phyloP scores from a whole-genome alignment of 2,797 vertebrate species.

The Euthynnus affinis region DNA sequence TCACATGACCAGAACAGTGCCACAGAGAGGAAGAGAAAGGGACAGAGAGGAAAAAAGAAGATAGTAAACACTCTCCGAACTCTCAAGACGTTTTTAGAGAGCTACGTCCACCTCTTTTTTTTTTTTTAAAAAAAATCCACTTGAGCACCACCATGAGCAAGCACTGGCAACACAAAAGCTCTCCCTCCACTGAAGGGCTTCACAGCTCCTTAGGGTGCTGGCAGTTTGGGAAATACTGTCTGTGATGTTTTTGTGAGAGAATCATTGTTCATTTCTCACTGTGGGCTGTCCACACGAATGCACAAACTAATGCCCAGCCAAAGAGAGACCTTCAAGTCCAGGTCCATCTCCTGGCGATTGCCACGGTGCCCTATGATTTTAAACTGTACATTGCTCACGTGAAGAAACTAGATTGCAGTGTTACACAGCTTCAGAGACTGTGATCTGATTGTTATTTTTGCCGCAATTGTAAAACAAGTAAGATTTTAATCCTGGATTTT shows the following conservation, averaged over 20 bases:
- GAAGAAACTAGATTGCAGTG: slow-evolving; percentile 23
- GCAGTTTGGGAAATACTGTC: slow-evolving; percentile 21
- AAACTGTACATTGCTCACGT: slow-evolving; percentile 6
- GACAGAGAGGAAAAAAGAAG: slow-evolving; percentile 38
- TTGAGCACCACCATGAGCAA: background rate
- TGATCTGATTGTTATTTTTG: slow-evolving; percentile 1
- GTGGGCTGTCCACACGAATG: slow-evolving; percentile 3
- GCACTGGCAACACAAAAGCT: background rate
- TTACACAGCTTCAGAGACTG: background rate
- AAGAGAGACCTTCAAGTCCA: slow-evolving; percentile 28
- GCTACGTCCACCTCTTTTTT: slow-evolving; percentile 22
- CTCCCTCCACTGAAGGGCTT: background rate
- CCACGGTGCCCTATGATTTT: background rate
- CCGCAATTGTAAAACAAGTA: background rate
- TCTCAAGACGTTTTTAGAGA: slow-evolving; percentile 22
- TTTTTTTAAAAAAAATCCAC: slow-evolving; percentile 5
- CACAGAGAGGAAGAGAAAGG: slow-evolving; percentile 62
- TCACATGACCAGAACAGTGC: slow-evolving; percentile 77
- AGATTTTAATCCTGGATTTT: slow-evolving; percentile 1
- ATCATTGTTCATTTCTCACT: slow-evolving; percentile 4
- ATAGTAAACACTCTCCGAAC: slow-evolving; percentile 45
- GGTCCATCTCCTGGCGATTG: slow-evolving; percentile 19
- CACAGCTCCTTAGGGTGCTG: background rate
- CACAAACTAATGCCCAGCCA: slow-evolving; percentile 38
- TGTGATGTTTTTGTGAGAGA: background rate